Base-by-base conservation (phyloP, 1,140 invertebrate species). In the Heterodera carotae region DNA sequence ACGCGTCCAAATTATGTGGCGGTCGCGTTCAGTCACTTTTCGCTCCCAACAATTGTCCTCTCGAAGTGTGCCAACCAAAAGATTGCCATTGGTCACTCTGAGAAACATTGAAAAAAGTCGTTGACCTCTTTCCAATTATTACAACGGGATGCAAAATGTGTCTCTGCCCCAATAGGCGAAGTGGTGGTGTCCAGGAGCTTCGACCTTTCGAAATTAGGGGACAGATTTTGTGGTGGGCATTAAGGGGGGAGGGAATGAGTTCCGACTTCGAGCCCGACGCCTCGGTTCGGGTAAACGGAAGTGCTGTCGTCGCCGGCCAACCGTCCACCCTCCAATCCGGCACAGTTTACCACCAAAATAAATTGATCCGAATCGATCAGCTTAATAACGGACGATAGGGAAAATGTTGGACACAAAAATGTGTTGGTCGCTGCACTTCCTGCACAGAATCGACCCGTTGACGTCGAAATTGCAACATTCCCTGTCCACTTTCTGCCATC, bases 31-130 rank as follows among this genome's bases (percentile, higher is more conserved):
- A 78, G 90, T 89, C 1, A 91, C 81, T 12, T 88, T 84, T 2
- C 84, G 85, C 84, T 92, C 91, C 83, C 90, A 92, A 84, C 93
- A 90, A 69, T 89, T 87, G 79, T 90, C 88, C 86, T 94, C 92
- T 75, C 91, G 90, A 0, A 93, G 93, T 2, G 93, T 93, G 1
- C 93, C 93, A 25, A 87, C 29, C 7, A 80, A 33, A 12, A 85
- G 76, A 29, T 62, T 76, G 60, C 83, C 66, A 10, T 72, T 69
- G 62, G 83, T 79, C 31, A 84, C 84, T 29, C 39, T 36, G 29
- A 81, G n/a, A 76, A 76, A 31, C 6, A 56, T 56, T 56, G 48
- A 31, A 76, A 6, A 39, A 39, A 75, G 18, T 3, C 10, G 43
- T 3, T 10, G 43, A 34, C 22, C 33, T 27, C 34, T 31, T 39